A percentile compares a stretch with the other conserved stretches of the same genome.
Evolutionary conservation across 2,113 vertebrate genomes (phyloP).

Genomic region (Sprattus sprattus): DNA sequence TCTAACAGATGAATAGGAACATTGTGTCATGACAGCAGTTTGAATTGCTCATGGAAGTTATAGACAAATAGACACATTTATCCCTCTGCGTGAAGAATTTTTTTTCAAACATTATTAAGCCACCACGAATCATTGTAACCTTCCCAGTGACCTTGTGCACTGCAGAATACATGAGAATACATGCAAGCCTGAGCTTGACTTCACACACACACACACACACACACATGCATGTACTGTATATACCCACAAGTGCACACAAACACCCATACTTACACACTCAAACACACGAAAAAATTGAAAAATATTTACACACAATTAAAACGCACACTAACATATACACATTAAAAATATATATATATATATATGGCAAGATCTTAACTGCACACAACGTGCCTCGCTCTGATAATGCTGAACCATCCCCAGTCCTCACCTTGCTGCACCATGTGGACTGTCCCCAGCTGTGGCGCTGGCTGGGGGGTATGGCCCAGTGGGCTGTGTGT

Average conservation of each 20-base stretch:
- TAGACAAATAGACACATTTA: too few species aligned
- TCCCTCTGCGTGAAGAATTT: too few species aligned
- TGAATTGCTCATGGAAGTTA: too few species aligned
- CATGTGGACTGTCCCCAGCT: not conserved
- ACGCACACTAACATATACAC: not conserved
- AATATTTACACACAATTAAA: not conserved
- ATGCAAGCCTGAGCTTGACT: too few species aligned
- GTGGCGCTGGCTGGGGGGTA: not conserved
- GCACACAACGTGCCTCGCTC: not conserved
- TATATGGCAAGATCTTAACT: not conserved
- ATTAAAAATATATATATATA: not conserved
- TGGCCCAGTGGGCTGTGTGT: not conserved
- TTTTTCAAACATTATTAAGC: too few species aligned
- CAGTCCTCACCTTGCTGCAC: not conserved
- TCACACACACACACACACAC: not conserved
- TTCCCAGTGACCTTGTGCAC: too few species aligned
- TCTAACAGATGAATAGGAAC: too few species aligned
- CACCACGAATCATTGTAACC: too few species aligned
- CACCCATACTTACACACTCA: not conserved
- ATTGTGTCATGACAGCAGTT: too few species aligned
- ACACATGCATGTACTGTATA: not conserved
- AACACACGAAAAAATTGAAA: too few species aligned
- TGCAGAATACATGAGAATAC: too few species aligned
- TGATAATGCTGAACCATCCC: not conserved
- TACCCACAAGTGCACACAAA: not conserved